Evolutionary conservation across 2,797 vertebrate species (phyloP), one percentile per base, ranked within the genome.

Genomic region (Philypnodon macrostomus): DNA sequence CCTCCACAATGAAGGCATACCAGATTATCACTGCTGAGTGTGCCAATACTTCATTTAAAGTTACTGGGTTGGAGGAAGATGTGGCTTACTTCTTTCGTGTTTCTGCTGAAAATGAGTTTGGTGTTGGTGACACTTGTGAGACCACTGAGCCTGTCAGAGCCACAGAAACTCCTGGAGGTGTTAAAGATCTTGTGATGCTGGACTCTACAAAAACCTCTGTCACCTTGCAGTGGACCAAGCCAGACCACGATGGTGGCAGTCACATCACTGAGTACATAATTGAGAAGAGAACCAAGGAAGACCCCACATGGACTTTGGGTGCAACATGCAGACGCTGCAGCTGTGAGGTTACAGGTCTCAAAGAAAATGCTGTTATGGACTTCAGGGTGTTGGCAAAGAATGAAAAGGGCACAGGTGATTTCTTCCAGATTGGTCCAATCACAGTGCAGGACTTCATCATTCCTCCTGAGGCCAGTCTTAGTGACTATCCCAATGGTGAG

Each of bases 371-470:
- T 40, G 77, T 91, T 18, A 79, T 98, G 78, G 91, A 95, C 78
- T 98, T 98, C 77, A 92, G 88, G 87, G 94, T 98, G 12, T 95
- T 87, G 55, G 93, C 96, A 48, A 95, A 94, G 84, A 98, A 98
- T n/a, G 96, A 98, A 73, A 98, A 98, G 77, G 96, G 96, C 40
- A 86, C 80, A 51, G 96, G 96, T 53, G 96, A 98, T 30, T 79
- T 91, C 73, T 93, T 92, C 62, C 87, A 83, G 64, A 83, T 93
- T 80, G 93, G 93, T 69, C 93, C 94, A 1, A 89, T 98, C 61
- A 93, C 90, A 68, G 94, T 98, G 27, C 90, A 92, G 67, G 93
- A 98, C 66, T 85, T 92, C 58, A 67, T 93, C 39, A 94, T 97
- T 80, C 89, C 88, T 53, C 95, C 96, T 18, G 92, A 94, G 74